These are phyloP conservation scores for Archaeoteleia sp. DNA, from an alignment of 2,888 invertebrate species.

Conservation along the genomic window DNA sequence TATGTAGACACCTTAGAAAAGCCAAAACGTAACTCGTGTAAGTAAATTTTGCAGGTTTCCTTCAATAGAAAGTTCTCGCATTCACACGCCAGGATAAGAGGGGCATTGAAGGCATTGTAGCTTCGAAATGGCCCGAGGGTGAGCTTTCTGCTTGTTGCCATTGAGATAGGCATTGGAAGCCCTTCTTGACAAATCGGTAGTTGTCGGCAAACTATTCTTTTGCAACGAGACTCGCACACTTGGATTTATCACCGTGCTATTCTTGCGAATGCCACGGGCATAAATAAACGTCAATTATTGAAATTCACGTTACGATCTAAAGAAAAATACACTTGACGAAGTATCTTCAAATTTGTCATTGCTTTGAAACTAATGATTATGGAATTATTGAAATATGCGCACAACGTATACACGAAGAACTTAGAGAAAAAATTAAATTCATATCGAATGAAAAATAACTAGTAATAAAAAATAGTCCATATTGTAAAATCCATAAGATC, in stretches of 20 bases:
- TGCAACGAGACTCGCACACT: slow-evolving; percentile 57
- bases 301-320: no score
- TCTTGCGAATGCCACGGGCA: slow-evolving; percentile 62
- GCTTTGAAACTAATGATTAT: no score
- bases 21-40: slow-evolving; percentile 61
- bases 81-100: slow-evolving; percentile 60
- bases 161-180: slow-evolving; percentile 70
- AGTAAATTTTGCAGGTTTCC: slow-evolving; percentile 72
- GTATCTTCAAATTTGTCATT: no score
- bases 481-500: no score
- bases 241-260: slow-evolving; percentile 70
- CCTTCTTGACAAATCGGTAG: slow-evolving; percentile 73
- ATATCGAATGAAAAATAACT: no score
- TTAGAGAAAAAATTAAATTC: no score
- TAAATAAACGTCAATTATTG: slow-evolving; percentile 70
- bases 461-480: no score
- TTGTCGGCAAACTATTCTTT: slow-evolving; percentile 72
- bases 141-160: slow-evolving; percentile 72
- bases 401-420: no score
- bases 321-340: no score
- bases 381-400: no score
- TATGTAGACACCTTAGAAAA: slow-evolving; percentile 64
- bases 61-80: slow-evolving; percentile 58
- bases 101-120: slow-evolving; percentile 69
- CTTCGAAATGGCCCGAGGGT: slow-evolving; percentile 64